Base-by-base conservation (phyloP, 2,797 vertebrate genomes). In the Lagodon rhomboides region DNA sequence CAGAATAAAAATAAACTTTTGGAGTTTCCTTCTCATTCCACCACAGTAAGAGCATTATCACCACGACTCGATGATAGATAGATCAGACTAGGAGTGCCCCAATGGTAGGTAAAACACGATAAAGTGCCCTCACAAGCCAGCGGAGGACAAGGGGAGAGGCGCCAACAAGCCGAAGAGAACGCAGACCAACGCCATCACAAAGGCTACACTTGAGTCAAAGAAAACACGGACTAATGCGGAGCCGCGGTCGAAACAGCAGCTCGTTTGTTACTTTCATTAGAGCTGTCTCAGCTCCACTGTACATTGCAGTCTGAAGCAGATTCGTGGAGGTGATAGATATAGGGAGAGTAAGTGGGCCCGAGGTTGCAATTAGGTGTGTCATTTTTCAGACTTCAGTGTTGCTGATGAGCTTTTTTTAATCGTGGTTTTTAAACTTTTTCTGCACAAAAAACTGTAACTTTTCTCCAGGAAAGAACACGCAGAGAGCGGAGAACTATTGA, bases 221-320 rank as follows among this genome's bases (percentile, higher is more conserved):
- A 84, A 90, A 86, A 89, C 71, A 68, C 88, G 77, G 75, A 88
- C 82, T 66, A 84, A 91, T 85, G 84, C 78, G 60, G 77, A 85
- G 80, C 63, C 51, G 71, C 63, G 79, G 74, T 87, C 72, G 74
- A 75, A 77, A 80, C 71, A 87, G 85, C 82, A 86, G 87, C 76
- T 77, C 59, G 75, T 90, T 85, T 81, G 83, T 90, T 85, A 82
- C 74, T 87, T 87, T 88, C 84, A 89, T 80, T 85, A 79, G 55
- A 79, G 73, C 68, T 77, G 85, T 77, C 85, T 83, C 50, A 3
- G 53, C 43, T 46, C 68, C 51, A 80, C 77, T 80, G 77, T 83
- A 85, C 79, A 59, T 47, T 68, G 82, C 82, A 76, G 77, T 65
- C 68, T 63, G 56, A 71, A 67, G 78, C 85, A 82, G 78, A 91